Conservation (phyloP, 2,888 invertebrate species). For the Liopterus haemorrhoidalis region DNA sequence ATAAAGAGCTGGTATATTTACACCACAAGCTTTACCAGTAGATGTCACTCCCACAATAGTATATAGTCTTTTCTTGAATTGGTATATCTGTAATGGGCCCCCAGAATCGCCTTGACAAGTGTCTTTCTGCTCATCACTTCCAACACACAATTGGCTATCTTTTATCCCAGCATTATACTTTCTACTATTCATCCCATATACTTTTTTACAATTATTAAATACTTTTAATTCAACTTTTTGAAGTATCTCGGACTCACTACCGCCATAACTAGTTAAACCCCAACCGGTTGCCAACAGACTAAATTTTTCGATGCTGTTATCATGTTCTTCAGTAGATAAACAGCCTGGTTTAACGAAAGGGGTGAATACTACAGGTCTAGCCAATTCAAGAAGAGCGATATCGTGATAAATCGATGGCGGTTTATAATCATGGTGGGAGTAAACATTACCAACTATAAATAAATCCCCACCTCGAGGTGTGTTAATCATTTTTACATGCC, state of each 20-base stretch:
- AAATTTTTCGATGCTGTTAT: too few species aligned
- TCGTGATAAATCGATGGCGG: constrained; percentile 44
- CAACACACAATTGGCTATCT: too few species aligned
- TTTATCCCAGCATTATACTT: too few species aligned
- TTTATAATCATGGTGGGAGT: constrained; percentile 42
- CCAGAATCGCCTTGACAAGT: constrained; percentile 60
- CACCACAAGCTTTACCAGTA: constrained; percentile 43
- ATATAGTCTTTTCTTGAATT: too few species aligned
- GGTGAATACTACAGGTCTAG: constrained; percentile 37
- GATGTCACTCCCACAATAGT: constrained; percentile 45
- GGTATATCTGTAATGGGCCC: constrained; percentile 49
- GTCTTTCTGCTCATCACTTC: too few species aligned
- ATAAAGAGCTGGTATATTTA: constrained; percentile 44
- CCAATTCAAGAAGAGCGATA: constrained; percentile 44
- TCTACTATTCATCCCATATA: too few species aligned
- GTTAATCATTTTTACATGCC: constrained; percentile 23
- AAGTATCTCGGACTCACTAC: too few species aligned
- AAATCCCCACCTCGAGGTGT: constrained; percentile 40
- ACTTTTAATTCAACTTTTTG: too few species aligned
- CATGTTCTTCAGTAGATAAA: constrained; percentile 31
- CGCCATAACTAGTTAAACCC: too few species aligned
- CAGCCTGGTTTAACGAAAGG: constrained; percentile 44
- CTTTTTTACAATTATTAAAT: too few species aligned
- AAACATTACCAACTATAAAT: constrained; percentile 32
- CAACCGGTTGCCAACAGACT: too few species aligned